Base-by-base conservation (phyloP, 2,888 invertebrate genomes). In the Eretmocerus hayati region DNA sequence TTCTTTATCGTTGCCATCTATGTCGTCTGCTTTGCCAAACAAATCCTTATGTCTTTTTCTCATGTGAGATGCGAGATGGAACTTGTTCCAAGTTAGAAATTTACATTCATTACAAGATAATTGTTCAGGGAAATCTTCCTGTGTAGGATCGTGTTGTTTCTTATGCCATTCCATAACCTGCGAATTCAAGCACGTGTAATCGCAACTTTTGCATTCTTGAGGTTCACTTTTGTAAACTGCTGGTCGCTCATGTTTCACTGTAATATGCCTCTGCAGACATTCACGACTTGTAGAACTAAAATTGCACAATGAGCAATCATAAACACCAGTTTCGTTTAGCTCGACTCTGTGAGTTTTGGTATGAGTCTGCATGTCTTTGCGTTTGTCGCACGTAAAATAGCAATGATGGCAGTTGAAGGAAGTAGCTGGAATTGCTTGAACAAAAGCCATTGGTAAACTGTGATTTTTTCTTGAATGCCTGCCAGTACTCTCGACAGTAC, bases 11-110 rank as follows among this genome's bases (percentile, higher is more conserved):
- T 40, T 16, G 18, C 2, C 33, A 6, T 39, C 38, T n/a, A n/a
- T n/a, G 5, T 46, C 26, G 15, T 36, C 37, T 1, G 23, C 37
- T 4, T 50, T 48, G 2, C 23, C 21, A n/a, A n/a, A n/a, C n/a
- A n/a, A n/a, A 13, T 46, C 51, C n/a, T 59, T 62, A 52, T 71
- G 71, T 36, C 68, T 70, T 20, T 67, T 57, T 42, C 64, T 65
- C 4, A 69, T 66, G 49, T 71, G 71, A 5, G 65, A 64, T 37
- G 62, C 65, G 2, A 71, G 48, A 1, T 67, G 65, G 0, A 62
- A 58, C 16, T 68, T 67, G 5, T 66, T 67, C 20, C 53, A 57
- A 1, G 67, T 65, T 13, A 65, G 66, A 42, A 66, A 70, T 9
- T 60, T 56, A 37, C 71, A 71, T 22, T 66, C 65, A 49, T 66